Percentiles rank a stretch among this genome's conserved stretches.
phyloP scores from a whole-genome alignment of 2,797 vertebrate species.

The Falco cherrug region DNA sequence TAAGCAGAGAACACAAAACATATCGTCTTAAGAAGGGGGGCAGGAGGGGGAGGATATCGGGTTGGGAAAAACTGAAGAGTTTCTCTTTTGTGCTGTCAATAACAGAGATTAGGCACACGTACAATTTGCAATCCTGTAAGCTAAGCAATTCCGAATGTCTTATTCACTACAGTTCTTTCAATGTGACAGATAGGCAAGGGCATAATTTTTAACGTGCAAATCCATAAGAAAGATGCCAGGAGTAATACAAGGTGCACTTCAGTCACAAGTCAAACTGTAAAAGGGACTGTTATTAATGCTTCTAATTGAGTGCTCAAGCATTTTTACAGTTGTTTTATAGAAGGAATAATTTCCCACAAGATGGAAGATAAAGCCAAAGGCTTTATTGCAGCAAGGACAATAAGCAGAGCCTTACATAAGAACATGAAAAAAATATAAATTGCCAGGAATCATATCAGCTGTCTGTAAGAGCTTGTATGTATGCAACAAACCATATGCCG shows the following conservation, averaged over 20 bases:
- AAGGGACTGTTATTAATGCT: constrained; percentile 31
- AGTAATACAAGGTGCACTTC: constrained; percentile 29
- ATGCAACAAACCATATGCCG: background rate
- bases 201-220: constrained; percentile 18
- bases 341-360: constrained; percentile 65
- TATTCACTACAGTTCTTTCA: background rate
- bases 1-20: background rate
- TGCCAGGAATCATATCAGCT: background rate
- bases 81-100: background rate
- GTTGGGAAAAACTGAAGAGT: background rate
- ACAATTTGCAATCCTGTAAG: background rate
- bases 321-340: constrained; percentile 33
- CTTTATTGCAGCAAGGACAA: constrained; percentile 43
- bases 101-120: background rate
- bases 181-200: background rate
- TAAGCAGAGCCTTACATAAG: background rate
- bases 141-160: background rate
- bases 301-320: constrained; percentile 54
- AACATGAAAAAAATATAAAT: background rate
- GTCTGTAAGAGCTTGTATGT: background rate
- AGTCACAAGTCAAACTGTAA: constrained; percentile 24
- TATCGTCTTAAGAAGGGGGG: background rate
- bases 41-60: background rate
- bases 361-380: constrained; percentile 40
- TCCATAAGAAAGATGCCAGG: constrained; percentile 28